Evolutionary conservation across 2,113 vertebrate species (phyloP), one percentile per base, ranked within the genome.

Genomic region (Sylvia atricapilla): DNA sequence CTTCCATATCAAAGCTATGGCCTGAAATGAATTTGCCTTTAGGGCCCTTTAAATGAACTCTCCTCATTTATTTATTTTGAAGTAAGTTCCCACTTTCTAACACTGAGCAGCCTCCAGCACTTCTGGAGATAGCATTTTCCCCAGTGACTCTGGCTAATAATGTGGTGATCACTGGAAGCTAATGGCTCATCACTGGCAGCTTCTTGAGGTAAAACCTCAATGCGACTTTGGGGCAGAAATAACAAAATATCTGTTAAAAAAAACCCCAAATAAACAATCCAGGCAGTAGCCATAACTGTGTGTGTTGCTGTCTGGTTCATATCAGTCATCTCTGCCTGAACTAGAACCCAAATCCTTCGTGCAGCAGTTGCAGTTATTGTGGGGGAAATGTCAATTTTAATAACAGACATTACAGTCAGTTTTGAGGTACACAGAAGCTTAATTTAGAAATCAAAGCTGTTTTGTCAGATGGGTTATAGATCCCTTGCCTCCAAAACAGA

Each of bases 21-120:
- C 79, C 82, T 81, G 41, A 86, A 84, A 74, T 33, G 47, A 77
- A 88, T 90, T 94, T 92, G 78, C 72, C 90, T 88, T 94, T 28
- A 77, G 82, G 87, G 93, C 63, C 85, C 76, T 95, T 90, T 88
- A 77, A 90, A 90, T 88, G 88, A 94, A 86, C 90, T 80, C 72
- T 88, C 58, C 44, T 90, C 59, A 86, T 90, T 85, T 94, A 93
- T 95, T 97, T 95, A 69, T 91, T 91, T 85, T 79, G 67, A 85
- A 88, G 55, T 39, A 41, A 60, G 37, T 62, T 91, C 82, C 70
- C 81, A 62, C 82, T 94, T 93, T 94, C 63, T 77, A 85, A 94
- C 87, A 85, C 3, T 83, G 73, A 88, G 85, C 90, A 90, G 93
- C 87, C 84, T 87, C 64, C 89, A 80, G 86, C 73, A 68, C 44